Evolutionary conservation across 2,113 vertebrate genomes (phyloP), one percentile per base, ranked within the genome.

Genomic region (Hirundichthys speculiger): DNA sequence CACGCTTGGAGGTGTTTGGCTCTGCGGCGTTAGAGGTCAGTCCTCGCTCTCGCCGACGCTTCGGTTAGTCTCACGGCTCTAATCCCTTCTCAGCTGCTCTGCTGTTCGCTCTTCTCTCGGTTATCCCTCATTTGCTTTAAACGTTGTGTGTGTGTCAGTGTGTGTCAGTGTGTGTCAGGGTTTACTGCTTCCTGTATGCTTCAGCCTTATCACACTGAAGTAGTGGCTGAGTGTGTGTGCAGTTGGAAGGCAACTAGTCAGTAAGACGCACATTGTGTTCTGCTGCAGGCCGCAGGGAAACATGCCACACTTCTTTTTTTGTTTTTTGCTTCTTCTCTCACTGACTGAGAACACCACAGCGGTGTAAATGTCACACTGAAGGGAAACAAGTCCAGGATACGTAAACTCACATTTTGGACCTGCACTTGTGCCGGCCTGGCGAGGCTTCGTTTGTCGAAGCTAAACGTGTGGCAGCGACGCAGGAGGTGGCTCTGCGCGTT

Each of bases 101-200:
- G n/a, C 18, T 69, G 14, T 43, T n/a, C 10, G 2, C 13, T 66
- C 47, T 53, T 12, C 39, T 16, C 11, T 67, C 41, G 7, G 41
- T 67, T 62, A 22, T 15, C 9, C 5, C 13, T 3, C 18, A 15
- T 60, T 41, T 13, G 13, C 16, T 39, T 25, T 24, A 22, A 54
- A 19, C n/a, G n/a, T n/a, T 18, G 41, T 19, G 22, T 25, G 25
- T 41, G 43, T 47, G 43, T 59, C 53, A 24, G 30, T 8, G 27
- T 20, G 1, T 61, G 45, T 10, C 39, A 34, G 22, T 25, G 57
- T 25, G 39, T 75, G 80, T 42, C 59, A 55, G 54, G 73, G 53
- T 54, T 41, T 59, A 76, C 30, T 48, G 62, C 50, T 82, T 86
- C 51, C 55, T 77, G 56, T 53, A 24, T 34, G 42, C 13, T 19